phyloP scores from a whole-genome alignment of 1,140 invertebrate genomes.

The Pteromalus puparum region DNA sequence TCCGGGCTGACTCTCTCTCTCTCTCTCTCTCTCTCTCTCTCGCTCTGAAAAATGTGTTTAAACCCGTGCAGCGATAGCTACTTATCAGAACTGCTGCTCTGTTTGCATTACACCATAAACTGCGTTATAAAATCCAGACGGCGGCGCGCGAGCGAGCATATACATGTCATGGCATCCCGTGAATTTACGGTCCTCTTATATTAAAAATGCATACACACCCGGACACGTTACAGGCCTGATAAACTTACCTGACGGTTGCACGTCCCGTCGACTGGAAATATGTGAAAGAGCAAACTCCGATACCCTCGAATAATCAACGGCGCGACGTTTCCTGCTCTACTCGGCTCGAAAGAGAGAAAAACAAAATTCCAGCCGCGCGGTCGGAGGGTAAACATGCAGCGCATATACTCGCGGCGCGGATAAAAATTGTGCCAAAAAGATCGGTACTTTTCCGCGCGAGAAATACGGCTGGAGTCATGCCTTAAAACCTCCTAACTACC shows the following conservation, averaged over 20 bases:
- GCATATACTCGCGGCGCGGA: neutral
- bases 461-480: slow-evolving; percentile 21
- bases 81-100: slow-evolving; percentile 70
- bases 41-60: slow-evolving; percentile 68
- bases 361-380: neutral
- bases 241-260: slow-evolving; percentile 63
- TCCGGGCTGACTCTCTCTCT: neutral
- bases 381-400: neutral
- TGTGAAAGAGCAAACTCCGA: slow-evolving; percentile 43
- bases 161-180: slow-evolving; percentile 65
- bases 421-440: slow-evolving; percentile 11
- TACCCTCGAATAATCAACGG: slow-evolving; percentile 46
- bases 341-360: neutral
- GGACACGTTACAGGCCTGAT: slow-evolving; percentile 57
- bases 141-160: slow-evolving; percentile 51
- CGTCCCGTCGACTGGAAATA: slow-evolving; percentile 43
- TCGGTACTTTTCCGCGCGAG: slow-evolving; percentile 40
- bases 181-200: slow-evolving; percentile 69
- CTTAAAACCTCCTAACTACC: slow-evolving; percentile 63
- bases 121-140: slow-evolving; percentile 71
- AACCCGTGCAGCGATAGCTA: slow-evolving; percentile 71
- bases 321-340: neutral
- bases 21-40: neutral
- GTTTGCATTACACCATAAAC: slow-evolving; percentile 72
- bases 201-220: slow-evolving; percentile 66